Conservation (phyloP, 1,140 invertebrate species). For the Platorchestia sp. region DNA sequence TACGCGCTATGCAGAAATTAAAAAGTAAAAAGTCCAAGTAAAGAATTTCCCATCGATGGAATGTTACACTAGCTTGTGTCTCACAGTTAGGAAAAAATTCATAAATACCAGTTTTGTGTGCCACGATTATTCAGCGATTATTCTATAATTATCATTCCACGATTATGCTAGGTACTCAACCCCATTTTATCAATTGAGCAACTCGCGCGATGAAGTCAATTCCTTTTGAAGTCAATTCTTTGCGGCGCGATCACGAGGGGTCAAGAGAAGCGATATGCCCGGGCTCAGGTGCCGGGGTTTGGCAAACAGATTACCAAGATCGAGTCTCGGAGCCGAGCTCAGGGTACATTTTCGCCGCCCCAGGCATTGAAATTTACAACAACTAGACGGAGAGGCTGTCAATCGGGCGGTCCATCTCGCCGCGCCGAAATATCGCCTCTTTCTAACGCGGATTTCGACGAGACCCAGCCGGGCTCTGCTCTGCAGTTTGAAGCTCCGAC, state of each 20-base stretch:
- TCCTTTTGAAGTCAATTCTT: not conserved
- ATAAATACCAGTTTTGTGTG: too few relatives aligned
- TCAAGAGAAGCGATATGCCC: not conserved
- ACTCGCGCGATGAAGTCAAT: not conserved
- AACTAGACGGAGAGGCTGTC: slow-evolving; percentile 40
- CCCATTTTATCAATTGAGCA: not conserved
- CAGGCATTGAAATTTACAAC: not conserved
- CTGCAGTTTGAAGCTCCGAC: not conserved
- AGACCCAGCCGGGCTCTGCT: not conserved
- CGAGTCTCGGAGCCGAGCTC: not conserved
- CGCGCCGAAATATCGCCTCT: slow-evolving; percentile 27
- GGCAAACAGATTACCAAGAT: slow-evolving; percentile 20
- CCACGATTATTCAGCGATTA: too few relatives aligned
- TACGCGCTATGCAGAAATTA: too few relatives aligned
- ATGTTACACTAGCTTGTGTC: too few relatives aligned
- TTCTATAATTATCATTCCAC: too few relatives aligned
- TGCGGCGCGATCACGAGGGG: not conserved
- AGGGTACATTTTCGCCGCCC: not conserved
- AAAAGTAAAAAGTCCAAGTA: too few relatives aligned
- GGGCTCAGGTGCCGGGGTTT: not conserved
- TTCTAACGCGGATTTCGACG: slow-evolving; percentile 13
- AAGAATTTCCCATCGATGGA: too few relatives aligned
- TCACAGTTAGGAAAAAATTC: too few relatives aligned
- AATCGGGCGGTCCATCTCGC: slow-evolving; percentile 31
- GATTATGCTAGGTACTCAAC: too few relatives aligned